Evolutionary conservation across 2,888 invertebrate species (phyloP).

Genomic region (Margaritifera margaritifera): DNA sequence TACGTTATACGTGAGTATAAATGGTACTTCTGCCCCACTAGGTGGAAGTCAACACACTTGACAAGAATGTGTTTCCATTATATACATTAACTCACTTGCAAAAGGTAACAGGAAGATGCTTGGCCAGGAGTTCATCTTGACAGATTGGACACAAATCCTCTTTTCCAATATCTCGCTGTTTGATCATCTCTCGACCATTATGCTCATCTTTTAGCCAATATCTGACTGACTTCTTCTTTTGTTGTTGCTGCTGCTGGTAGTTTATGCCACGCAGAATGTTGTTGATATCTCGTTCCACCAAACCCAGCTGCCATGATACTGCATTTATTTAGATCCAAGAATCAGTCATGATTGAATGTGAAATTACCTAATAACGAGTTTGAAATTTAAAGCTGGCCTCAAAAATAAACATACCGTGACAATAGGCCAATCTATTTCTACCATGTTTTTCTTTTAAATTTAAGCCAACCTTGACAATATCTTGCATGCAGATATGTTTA

Average conservation of each 20-base stretch:
- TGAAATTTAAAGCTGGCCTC: not conserved
- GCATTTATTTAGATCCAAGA: constrained; percentile 10
- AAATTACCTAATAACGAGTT: not conserved
- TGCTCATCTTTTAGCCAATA: constrained; percentile 35
- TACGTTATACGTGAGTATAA: too few relatives aligned
- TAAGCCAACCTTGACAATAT: too few relatives aligned
- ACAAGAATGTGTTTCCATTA: not conserved
- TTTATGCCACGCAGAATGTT: constrained; percentile 63
- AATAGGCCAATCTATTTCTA: too few relatives aligned
- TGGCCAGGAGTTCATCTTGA: constrained; percentile 71
- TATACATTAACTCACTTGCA: constrained; percentile 64
- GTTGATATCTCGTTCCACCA: constrained; percentile 72
- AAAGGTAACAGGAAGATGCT: constrained; percentile 70
- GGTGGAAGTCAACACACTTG: too few relatives aligned
- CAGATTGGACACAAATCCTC: constrained; percentile 73
- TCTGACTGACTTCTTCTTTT: constrained; percentile 33
- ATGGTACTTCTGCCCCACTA: too few relatives aligned
- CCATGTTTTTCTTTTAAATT: too few relatives aligned
- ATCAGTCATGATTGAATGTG: not conserved
- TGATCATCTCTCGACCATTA: constrained; percentile 52
- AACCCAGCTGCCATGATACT: constrained; percentile 73
- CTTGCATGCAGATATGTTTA: too few relatives aligned
- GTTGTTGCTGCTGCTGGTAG: constrained; percentile 38
- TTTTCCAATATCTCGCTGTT: constrained; percentile 66
- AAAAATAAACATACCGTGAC: too few relatives aligned